A percentile compares a stretch with the other conserved stretches of the same genome.
phyloP scores from a whole-genome alignment of 2,797 vertebrate species.

The Carduelis carduelis region DNA sequence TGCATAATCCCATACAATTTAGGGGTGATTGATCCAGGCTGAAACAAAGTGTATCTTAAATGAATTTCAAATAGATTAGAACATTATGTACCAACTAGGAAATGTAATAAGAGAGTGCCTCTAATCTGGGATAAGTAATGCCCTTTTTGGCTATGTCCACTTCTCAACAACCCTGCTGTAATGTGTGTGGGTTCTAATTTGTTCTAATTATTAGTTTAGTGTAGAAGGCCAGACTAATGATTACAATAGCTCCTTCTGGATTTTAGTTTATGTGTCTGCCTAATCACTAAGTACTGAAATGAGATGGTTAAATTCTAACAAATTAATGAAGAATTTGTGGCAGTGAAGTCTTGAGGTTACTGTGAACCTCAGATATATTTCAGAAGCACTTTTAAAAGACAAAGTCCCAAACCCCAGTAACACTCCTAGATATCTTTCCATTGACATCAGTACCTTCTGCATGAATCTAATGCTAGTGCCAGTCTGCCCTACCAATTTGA shows the following conservation, averaged over 20 bases:
- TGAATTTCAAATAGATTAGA: not conserved
- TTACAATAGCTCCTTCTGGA: not conserved
- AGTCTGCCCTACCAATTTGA: not conserved
- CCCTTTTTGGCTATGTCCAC: not conserved
- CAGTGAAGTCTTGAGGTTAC: not conserved
- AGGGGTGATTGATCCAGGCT: not conserved
- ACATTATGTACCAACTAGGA: not conserved
- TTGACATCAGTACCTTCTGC: not conserved
- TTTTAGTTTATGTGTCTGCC: not conserved
- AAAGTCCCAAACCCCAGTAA: not conserved
- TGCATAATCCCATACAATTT: not conserved
- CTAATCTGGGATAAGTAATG: slow-evolving; percentile 7
- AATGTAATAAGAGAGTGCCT: not conserved
- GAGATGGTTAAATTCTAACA: not conserved
- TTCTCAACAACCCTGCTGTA: not conserved
- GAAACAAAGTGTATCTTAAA: not conserved
- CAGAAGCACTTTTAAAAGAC: not conserved
- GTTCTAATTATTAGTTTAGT: not conserved
- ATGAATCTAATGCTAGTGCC: not conserved
- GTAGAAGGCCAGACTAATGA: not conserved
- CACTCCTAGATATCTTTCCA: not conserved
- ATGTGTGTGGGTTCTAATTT: not conserved
- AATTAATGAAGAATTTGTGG: not conserved
- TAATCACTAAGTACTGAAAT: not conserved
- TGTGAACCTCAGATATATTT: not conserved